These are phyloP conservation scores for Vollenhovia emeryi DNA, from an alignment of 1,140 invertebrate species.

Conservation along the genomic window DNA sequence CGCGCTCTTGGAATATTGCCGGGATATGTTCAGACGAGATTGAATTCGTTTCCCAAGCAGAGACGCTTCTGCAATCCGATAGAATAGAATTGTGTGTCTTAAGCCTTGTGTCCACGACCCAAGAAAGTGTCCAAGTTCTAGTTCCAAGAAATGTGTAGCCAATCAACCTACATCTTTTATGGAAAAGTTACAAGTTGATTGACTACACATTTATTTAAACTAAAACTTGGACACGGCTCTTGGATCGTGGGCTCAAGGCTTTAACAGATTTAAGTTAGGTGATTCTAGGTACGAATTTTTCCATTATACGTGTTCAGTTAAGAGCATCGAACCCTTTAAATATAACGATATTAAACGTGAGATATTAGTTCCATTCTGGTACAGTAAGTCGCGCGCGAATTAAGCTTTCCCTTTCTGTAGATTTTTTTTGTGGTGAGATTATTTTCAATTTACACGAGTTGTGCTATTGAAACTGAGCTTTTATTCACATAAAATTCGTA, in stretches of 20 bases:
- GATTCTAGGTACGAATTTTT: neutral
- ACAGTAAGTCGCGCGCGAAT: neutral
- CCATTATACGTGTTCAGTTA: neutral
- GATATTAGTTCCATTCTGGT: neutral
- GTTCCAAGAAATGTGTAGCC: too few species aligned
- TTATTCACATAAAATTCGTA: too few species aligned
- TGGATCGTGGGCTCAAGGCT: too few species aligned
- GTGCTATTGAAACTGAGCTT: too few species aligned
- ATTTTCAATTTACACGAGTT: too few species aligned
- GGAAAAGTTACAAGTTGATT: too few species aligned
- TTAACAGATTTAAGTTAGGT: neutral
- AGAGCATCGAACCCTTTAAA: neutral
- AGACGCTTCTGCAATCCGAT: neutral
- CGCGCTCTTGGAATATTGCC: slow-evolving; percentile 71
- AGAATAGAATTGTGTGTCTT: neutral
- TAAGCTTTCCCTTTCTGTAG: neutral
- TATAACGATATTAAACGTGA: neutral
- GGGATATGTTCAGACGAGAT: slow-evolving; percentile 59
- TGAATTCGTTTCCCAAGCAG: neutral
- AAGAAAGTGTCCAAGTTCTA: too few species aligned
- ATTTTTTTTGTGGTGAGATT: neutral
- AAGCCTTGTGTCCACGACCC: too few species aligned
- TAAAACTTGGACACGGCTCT: too few species aligned
- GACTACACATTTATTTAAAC: too few species aligned
- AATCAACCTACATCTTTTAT: too few species aligned